These are phyloP conservation scores for Trichacis sp. DNA, from an alignment of 2,888 invertebrate genomes.

Conservation along the genomic window DNA sequence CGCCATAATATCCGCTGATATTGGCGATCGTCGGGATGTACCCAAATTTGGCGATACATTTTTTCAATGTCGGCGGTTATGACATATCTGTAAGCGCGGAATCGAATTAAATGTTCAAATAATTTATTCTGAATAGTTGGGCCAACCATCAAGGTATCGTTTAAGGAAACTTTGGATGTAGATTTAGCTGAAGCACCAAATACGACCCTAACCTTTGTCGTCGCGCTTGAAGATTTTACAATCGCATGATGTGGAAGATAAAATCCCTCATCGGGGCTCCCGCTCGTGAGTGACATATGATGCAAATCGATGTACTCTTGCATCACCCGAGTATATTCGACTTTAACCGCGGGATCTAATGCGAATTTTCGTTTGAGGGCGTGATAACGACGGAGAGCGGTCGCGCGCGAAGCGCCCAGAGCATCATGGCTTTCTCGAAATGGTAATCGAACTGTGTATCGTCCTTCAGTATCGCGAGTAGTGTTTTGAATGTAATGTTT, in stretches of 20 bases:
- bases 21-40: background rate
- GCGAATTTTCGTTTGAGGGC: constrained; percentile 18
- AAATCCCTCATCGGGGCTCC: constrained; percentile 16
- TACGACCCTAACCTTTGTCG: constrained; percentile 25
- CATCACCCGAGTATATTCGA: constrained; percentile 28
- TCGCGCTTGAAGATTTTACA: constrained; percentile 25
- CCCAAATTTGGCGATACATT: too few species aligned
- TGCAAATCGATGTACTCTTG: constrained; percentile 28
- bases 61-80: constrained; percentile 7
- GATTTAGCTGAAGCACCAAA: background rate
- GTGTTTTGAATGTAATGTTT: background rate
- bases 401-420: background rate
- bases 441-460: background rate
- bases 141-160: constrained; percentile 24
- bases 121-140: constrained; percentile 13
- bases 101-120: background rate
- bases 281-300: constrained; percentile 25
- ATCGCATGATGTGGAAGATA: constrained; percentile 39
- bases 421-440: background rate
- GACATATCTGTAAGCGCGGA: constrained; percentile 4
- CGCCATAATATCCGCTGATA: background rate
- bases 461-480: background rate
- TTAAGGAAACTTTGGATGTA: constrained; percentile 15
- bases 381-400: background rate
- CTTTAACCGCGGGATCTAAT: constrained; percentile 13